phyloP scores from a whole-genome alignment of 2,797 vertebrate genomes.

The Phataginus tricuspis region DNA sequence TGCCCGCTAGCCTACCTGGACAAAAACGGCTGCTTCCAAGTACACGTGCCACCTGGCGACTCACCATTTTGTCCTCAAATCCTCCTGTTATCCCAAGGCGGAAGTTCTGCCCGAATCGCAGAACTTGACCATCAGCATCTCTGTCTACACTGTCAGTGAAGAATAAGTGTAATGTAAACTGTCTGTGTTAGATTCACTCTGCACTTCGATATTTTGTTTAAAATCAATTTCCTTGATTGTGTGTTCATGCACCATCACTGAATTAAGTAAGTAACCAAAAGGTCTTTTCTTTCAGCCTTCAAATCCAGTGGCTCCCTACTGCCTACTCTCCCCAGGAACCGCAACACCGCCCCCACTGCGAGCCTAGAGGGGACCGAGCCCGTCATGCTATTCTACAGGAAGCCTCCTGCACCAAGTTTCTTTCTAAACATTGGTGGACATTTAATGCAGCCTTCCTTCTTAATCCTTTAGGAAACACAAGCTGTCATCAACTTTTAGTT shows the following conservation, averaged over 20 bases:
- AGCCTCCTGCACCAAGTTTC: too few relatives aligned
- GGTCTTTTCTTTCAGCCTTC: background rate
- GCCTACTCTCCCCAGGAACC: background rate
- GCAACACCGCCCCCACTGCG: rapidly evolving
- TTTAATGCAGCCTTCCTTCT: background rate
- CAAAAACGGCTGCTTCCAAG: background rate
- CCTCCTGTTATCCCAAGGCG: constrained; percentile 89
- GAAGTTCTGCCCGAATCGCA: constrained; percentile 92
- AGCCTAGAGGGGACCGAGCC: background rate
- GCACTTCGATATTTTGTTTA: background rate
- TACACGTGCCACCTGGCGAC: background rate
- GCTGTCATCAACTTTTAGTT: background rate
- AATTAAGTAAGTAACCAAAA: background rate
- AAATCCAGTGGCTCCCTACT: too few relatives aligned
- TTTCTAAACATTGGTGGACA: too few relatives aligned
- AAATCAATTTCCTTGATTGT: background rate
- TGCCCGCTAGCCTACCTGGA: rapidly evolving
- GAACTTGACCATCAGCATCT: constrained; percentile 84
- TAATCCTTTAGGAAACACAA: background rate
- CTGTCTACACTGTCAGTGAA: constrained; percentile 86
- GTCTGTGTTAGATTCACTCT: background rate
- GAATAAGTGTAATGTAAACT: background rate
- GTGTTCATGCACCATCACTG: background rate
- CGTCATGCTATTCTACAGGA: rapidly evolving
- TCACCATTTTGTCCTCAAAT: constrained; percentile 89